Evolutionary conservation across 1,140 invertebrate genomes (phyloP), one percentile per base, ranked within the genome.

Genomic region (Neoseiulus cucumeris): DNA sequence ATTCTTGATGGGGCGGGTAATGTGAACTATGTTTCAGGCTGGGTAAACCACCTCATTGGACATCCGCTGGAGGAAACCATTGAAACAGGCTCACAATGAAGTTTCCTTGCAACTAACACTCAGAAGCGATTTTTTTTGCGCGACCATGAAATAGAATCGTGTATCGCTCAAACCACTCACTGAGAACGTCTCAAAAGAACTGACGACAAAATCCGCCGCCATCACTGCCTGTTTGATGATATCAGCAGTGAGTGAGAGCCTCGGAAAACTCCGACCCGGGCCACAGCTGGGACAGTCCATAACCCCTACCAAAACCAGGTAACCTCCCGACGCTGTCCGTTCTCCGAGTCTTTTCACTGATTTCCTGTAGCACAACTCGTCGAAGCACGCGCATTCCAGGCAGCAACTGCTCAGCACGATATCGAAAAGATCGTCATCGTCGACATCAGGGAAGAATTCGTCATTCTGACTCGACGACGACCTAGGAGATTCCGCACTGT

Each of bases 231-330:
- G 25, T 33, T 59, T 59, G 14, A 59, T 59, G 22, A 59, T 59
- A 9, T 25, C 22, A 2, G 25, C 17, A 14, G 45, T 47, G 28
- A 47, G 45, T 4, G 45, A 20, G 45, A 47, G 45, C 18, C 22
- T 25, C 14, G 14, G 22, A 25, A 59, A 59, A 59, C 22, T 59
- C 9, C 51, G 51, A 29, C 51, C 51, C 33, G 33, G 22, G 1
- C 33, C 51, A 59, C 51, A 20, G 9, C 51, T n/a, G 1, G 51
- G 51, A 25, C 51, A 59, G n/a, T 59, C 51, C 51, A 59, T 59
- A 1, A 59, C 33, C 17, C 51, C 51, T 17, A 25, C 22, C 14
- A 59, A 20, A 2, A 25, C 51, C 12, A 59, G 51, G 9, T 59
- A 59, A 5, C 51, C 51, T 29, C 51, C 51, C 14, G n/a, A 59